Evolutionary conservation across 2,113 vertebrate species (phyloP), one percentile per base, ranked within the genome.

Genomic region (Toxotes chatareus): DNA sequence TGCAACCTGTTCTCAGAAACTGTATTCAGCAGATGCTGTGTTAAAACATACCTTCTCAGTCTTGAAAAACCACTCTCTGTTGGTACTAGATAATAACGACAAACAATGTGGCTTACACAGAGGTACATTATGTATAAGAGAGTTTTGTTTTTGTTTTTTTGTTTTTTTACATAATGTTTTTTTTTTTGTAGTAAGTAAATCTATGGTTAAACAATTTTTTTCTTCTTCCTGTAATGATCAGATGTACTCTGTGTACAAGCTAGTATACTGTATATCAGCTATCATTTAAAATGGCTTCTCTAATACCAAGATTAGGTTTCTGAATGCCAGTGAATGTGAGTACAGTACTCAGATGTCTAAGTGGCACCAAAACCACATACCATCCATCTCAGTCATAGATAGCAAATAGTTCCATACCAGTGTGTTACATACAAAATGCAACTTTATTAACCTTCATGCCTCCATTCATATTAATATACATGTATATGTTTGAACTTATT

Each of bases 371-470:
- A 46, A 76, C 82, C 85, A 38, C 79, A 89, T 87, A 19, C 86
- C 86, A 64, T 32, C 70, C 81, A 46, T 71, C 51, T 76, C 84
- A 80, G 74, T 71, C 86, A 83, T 56, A 89, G 79, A 90, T 59
- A 88, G 86, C 75, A 87, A 74, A 72, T 55, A 68, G 75, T 66
- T 82, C 80, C 76, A 74, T 82, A 70, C 84, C 65, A 86, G 71
- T 38, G 57, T 81, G 87, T 97, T 99, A 97, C 96, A 98, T 99
- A 99, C 96, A 99, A 99, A 99, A 99, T 97, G 97, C 95, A 96
- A 95, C 96, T 99, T 99, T 99, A 99, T 99, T 99, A 96, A 97
- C 97, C 97, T 97, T 99, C 98, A 99, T 99, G 98, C 98, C 98
- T 98, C 97, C 97, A 97, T 98, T 98, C 97, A 98, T 97, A 97